Evolutionary conservation across 2,888 invertebrate species (phyloP).

Genomic region (Noctua pronuba): DNA sequence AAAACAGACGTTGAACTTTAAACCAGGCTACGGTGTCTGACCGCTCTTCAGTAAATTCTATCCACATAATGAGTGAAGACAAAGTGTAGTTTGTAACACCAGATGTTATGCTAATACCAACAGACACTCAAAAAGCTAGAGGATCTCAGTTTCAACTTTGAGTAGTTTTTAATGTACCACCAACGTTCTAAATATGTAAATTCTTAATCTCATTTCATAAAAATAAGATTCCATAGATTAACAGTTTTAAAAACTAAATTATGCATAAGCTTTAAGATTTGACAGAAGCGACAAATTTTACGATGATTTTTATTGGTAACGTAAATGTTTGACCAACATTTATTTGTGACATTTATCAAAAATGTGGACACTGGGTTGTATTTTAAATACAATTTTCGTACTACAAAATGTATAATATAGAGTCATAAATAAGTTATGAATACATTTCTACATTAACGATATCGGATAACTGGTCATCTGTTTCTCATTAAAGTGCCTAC

Average conservation of each 20-base stretch:
- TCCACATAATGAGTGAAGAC: conserved; percentile 39
- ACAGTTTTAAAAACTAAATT: conserved; percentile 45
- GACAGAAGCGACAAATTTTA: conserved; percentile 52
- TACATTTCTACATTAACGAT: conserved; percentile 22
- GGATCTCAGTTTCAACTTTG: conserved; percentile 52
- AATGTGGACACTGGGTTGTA: conserved; percentile 39
- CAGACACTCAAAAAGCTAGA: conserved; percentile 48
- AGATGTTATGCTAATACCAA: conserved; percentile 56
- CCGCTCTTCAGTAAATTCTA: conserved; percentile 25
- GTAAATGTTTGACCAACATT: conserved; percentile 56
- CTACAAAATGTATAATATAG: conserved; percentile 38
- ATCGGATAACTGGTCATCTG: conserved; percentile 45
- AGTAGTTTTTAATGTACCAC: conserved; percentile 63
- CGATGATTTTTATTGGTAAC: conserved; percentile 55
- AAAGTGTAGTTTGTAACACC: conserved; percentile 48
- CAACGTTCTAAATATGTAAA: conserved; percentile 61
- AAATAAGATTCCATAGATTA: conserved; percentile 62
- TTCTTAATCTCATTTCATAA: conserved; percentile 59
- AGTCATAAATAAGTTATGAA: conserved; percentile 55
- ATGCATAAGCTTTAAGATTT: conserved; percentile 56
- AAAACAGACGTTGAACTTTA: conserved; percentile 7
- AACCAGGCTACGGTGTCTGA: conserved; percentile 2
- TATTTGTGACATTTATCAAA: conserved; percentile 60
- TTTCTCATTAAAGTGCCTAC: conserved; percentile 43
- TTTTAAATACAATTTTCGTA: conserved; percentile 43